Conservation (phyloP, 2,888 invertebrate species). For the Yponomeuta evonymella region DNA sequence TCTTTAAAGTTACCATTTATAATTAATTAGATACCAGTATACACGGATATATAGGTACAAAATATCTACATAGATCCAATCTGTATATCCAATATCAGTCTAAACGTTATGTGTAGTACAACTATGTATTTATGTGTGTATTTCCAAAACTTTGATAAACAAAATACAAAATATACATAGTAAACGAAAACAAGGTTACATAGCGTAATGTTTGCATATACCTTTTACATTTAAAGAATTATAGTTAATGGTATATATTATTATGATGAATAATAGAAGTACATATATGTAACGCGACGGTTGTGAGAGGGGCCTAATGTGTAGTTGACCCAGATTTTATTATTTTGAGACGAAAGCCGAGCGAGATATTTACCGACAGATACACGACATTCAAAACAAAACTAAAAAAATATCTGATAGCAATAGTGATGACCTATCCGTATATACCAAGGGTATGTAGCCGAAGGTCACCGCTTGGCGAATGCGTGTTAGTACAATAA, state of each 20-base stretch:
- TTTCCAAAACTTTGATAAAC: background rate
- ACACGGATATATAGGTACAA: background rate
- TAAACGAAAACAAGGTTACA: background rate
- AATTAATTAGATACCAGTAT: background rate
- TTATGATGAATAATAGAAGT: conserved; percentile 6
- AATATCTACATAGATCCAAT: background rate
- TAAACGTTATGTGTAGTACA: conserved; percentile 1
- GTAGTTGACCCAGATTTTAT: conserved; percentile 46
- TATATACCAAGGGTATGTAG: background rate
- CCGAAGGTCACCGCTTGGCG: background rate
- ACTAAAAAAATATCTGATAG: conserved; percentile 25
- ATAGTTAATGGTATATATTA: background rate
- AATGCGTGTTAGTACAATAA: background rate
- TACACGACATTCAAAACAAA: conserved; percentile 10
- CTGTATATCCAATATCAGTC: background rate
- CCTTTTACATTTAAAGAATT: conserved; percentile 9
- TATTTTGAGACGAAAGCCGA: conserved; percentile 26
- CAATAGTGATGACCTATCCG: background rate
- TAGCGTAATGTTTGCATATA: conserved; percentile 11
- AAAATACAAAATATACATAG: conserved; percentile 2
- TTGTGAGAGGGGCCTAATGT: conserved; percentile 72
- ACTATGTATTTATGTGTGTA: background rate
- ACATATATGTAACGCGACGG: conserved; percentile 41
- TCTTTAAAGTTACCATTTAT: background rate
- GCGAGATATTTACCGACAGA: background rate